Percentiles rank a stretch among this genome's conserved stretches.
phyloP scores from a whole-genome alignment of 2,888 invertebrate genomes.

The Hedychridium roseum region DNA sequence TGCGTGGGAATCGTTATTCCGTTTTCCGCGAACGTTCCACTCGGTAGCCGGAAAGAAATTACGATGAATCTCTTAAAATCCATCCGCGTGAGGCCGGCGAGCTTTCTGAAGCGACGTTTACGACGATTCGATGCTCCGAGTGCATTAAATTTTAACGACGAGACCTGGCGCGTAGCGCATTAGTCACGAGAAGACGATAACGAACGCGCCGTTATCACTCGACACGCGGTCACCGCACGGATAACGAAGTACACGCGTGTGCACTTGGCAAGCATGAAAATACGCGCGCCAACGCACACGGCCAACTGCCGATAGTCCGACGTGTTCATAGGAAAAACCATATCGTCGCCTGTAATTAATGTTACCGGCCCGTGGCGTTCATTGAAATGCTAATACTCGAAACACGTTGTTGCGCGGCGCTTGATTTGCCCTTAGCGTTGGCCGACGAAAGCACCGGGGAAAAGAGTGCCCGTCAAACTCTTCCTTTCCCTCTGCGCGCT shows the following conservation, averaged over 20 bases:
- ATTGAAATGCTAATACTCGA: constrained; percentile 37
- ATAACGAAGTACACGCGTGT: constrained; percentile 24
- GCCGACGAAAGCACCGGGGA: no score
- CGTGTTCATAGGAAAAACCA: constrained; percentile 25
- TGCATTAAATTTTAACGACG: constrained; percentile 33
- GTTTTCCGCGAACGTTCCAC: no score
- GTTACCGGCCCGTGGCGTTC: constrained; percentile 26
- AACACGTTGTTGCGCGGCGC: constrained; percentile 24
- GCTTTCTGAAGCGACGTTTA: no score
- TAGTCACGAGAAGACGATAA: constrained; percentile 39
- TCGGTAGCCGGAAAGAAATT: no score
- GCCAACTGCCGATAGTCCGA: no score
- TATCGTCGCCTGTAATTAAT: constrained; percentile 36
- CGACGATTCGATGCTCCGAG: constrained; percentile 17
- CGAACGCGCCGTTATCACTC: constrained; percentile 37
- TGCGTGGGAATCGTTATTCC: no score
- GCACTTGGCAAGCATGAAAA: no score
- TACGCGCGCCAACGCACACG: no score
- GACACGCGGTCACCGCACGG: constrained; percentile 19
- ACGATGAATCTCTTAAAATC: no score
- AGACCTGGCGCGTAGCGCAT: constrained; percentile 21
- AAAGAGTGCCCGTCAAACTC: no score
- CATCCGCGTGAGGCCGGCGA: no score
- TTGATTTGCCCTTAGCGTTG: constrained; percentile 30
- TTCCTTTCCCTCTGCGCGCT: no score